Percentiles rank a stretch among this genome's conserved stretches.
Evolutionary conservation across 2,888 invertebrate genomes (phyloP).

Genomic region (Nephrotoma appendiculata): DNA sequence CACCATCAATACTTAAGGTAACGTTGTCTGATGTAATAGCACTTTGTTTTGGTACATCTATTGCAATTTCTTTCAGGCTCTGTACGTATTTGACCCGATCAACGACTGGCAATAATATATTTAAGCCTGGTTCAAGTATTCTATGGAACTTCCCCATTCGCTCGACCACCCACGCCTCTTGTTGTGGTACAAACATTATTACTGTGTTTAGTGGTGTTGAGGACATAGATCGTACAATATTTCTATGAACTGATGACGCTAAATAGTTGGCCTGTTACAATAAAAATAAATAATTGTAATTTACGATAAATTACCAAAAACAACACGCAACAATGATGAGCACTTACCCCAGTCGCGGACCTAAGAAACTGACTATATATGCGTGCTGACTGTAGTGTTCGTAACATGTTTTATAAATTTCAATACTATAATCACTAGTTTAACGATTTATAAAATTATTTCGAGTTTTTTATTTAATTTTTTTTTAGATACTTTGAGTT

Average conservation of each 20-base stretch:
- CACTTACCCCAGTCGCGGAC: background rate
- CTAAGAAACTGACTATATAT: background rate
- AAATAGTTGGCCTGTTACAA: background rate
- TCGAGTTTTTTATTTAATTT: background rate
- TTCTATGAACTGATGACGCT: background rate
- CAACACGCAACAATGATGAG: background rate
- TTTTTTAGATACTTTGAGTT: background rate
- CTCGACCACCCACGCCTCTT: constrained; percentile 98
- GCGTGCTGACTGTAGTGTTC: background rate
- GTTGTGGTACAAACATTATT: constrained; percentile 96
- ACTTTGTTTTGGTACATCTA: constrained; percentile 97
- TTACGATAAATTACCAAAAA: background rate
- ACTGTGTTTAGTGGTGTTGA: constrained; percentile 80
- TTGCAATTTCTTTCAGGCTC: constrained; percentile 96
- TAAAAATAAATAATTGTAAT: background rate
- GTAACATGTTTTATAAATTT: background rate
- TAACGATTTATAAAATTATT: background rate
- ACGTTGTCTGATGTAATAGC: constrained; percentile 98
- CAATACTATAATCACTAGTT: background rate
- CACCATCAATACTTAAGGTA: constrained; percentile 90
- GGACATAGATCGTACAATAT: background rate
- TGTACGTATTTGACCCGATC: constrained; percentile 96
- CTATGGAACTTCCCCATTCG: constrained; percentile 95
- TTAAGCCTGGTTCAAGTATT: constrained; percentile 88
- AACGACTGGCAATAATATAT: constrained; percentile 77